phyloP scores from a whole-genome alignment of 2,113 vertebrate genomes.

The Hiodon alosoides region DNA sequence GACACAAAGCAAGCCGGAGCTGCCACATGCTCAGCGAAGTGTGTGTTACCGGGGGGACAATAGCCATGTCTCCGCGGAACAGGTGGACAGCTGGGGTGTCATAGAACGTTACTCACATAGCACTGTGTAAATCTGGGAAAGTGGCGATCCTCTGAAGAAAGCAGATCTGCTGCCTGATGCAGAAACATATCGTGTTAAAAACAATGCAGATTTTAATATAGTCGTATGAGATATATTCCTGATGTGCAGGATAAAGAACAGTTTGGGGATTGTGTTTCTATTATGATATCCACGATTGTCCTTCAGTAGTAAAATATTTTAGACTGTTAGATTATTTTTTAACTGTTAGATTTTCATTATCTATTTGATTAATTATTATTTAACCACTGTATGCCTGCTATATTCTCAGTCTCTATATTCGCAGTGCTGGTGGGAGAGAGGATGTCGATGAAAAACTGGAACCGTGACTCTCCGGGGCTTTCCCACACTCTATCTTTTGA shows the following conservation, averaged over 20 bases:
- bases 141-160: slow-evolving; percentile 53
- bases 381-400: neutral
- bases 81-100: slow-evolving; percentile 29
- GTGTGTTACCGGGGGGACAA: slow-evolving; percentile 31
- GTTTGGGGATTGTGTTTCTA: no score
- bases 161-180: slow-evolving; percentile 33
- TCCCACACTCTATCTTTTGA: slow-evolving; percentile 10
- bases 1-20: slow-evolving; percentile 29
- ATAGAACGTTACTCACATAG: slow-evolving; percentile 42
- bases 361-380: no score
- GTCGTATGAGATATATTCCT: neutral
- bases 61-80: slow-evolving; percentile 26
- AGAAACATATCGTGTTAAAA: neutral
- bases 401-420: neutral
- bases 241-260: no score
- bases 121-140: slow-evolving; percentile 62
- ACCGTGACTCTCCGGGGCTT: neutral
- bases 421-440: no score
- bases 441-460: neutral
- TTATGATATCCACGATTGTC: no score
- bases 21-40: slow-evolving; percentile 33
- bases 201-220: neutral
- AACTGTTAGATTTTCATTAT: no score
- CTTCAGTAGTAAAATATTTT: no score
- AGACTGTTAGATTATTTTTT: no score